phyloP scores from a whole-genome alignment of 2,113 vertebrate genomes.

The Psilopsiagon aurifrons region DNA sequence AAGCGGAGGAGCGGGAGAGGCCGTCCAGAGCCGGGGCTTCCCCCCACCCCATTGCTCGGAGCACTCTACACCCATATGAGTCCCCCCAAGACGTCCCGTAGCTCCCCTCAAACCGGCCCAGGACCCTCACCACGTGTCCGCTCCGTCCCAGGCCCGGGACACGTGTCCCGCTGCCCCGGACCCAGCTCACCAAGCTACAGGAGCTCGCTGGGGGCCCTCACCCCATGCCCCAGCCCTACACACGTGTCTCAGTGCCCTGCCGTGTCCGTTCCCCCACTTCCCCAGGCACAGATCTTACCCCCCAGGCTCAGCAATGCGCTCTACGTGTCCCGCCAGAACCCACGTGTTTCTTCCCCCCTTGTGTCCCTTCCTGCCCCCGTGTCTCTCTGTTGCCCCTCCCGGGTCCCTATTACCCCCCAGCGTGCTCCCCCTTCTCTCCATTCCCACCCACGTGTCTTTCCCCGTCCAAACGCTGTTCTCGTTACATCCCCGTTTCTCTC shows the following conservation, averaged over 20 bases:
- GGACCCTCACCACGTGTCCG: background rate
- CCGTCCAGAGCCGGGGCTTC: background rate
- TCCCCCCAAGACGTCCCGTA: background rate
- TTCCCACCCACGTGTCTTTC: background rate
- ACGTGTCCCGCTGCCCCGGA: background rate
- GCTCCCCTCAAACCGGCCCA: fast-evolving
- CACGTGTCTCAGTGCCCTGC: background rate
- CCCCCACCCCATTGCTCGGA: background rate
- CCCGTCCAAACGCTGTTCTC: background rate
- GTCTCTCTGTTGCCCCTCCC: background rate
- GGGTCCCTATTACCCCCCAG: background rate
- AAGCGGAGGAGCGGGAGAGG: background rate
- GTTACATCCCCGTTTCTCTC: background rate
- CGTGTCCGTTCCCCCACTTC: background rate
- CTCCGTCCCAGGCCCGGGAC: background rate
- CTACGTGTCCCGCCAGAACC: background rate
- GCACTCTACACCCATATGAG: too few relatives aligned
- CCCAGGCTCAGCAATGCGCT: background rate
- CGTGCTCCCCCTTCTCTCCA: too few relatives aligned
- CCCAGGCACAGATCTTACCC: background rate
- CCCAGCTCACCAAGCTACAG: background rate
- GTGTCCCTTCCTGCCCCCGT: too few relatives aligned
- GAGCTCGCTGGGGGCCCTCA: too few relatives aligned
- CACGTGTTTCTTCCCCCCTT: background rate
- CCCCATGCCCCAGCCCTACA: background rate